These are phyloP conservation scores for Lucilia cuprina DNA, from an alignment of 1,140 invertebrate species.

Conservation along the genomic window DNA sequence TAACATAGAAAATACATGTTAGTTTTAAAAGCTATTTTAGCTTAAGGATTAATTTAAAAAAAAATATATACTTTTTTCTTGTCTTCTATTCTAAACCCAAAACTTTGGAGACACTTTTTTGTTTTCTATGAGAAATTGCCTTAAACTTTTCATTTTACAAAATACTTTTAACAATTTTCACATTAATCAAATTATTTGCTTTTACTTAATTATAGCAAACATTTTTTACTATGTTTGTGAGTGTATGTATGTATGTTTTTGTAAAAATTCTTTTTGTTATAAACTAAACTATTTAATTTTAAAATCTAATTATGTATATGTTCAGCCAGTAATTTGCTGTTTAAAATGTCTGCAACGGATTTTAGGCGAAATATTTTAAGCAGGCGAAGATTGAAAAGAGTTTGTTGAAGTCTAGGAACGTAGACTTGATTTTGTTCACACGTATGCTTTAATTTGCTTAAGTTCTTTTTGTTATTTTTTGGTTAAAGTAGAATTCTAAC, in stretches of 20 bases:
- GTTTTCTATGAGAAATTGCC: too few relatives aligned
- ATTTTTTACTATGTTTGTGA: too few relatives aligned
- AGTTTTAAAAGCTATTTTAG: background rate
- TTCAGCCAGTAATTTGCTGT: constrained; percentile 12
- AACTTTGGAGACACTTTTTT: background rate
- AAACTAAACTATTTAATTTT: background rate
- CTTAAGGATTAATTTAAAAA: background rate
- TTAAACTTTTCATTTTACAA: background rate
- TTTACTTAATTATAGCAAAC: too few relatives aligned
- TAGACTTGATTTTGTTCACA: background rate
- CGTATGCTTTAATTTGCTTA: background rate
- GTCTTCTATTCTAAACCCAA: background rate
- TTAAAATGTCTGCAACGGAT: background rate
- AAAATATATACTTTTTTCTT: too few relatives aligned
- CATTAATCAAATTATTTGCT: background rate
- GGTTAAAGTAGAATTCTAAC: background rate
- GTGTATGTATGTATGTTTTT: background rate
- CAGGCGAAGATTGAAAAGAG: background rate
- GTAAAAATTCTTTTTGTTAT: background rate
- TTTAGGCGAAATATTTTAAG: too few relatives aligned
- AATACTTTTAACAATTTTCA: background rate
- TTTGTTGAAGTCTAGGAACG: background rate
- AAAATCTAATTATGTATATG: constrained; percentile 19
- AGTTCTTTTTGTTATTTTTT: too few relatives aligned
- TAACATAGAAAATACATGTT: background rate